These are phyloP conservation scores for Spea hammondii DNA, from an alignment of 2,797 vertebrate species.

Conservation along the genomic window DNA sequence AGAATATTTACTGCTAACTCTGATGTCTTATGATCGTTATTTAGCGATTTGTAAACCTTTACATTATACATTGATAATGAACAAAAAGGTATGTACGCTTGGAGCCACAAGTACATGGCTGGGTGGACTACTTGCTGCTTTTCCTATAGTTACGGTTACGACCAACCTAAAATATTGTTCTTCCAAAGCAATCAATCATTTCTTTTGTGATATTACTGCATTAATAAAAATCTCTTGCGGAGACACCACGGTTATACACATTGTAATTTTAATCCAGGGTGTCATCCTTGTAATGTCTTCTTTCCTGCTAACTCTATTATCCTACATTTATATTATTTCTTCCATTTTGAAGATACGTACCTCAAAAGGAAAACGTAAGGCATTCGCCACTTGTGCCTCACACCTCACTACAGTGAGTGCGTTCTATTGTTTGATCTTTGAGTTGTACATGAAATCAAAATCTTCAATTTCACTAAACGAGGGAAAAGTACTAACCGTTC, in stretches of 20 bases:
- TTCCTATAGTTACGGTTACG: slow-evolving; percentile 3
- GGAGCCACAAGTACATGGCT: slow-evolving; percentile 19
- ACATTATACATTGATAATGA: slow-evolving; percentile 55
- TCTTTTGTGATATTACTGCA: slow-evolving; percentile 33
- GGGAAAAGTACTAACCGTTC: slow-evolving; percentile 9
- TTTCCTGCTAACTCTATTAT: slow-evolving; percentile 18
- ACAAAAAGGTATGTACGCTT: slow-evolving; percentile 54
- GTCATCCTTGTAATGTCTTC: slow-evolving; percentile 25
- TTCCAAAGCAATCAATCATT: slow-evolving; percentile 17
- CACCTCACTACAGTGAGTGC: slow-evolving; percentile 20
- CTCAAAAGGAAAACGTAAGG: slow-evolving; percentile 18
- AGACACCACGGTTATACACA: slow-evolving; percentile 11
- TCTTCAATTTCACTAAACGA: slow-evolving; percentile 9
- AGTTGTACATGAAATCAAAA: slow-evolving; percentile 27
- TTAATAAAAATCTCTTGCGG: slow-evolving; percentile 16
- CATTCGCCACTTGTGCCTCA: slow-evolving; percentile 27
- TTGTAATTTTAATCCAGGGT: slow-evolving; percentile 17
- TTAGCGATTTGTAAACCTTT: slow-evolving; percentile 62
- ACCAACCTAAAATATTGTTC: slow-evolving; percentile 11
- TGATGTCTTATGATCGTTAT: slow-evolving; percentile 65
- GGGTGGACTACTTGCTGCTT: slow-evolving; percentile 18
- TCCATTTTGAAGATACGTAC: slow-evolving; percentile 22
- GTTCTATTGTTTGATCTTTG: slow-evolving; percentile 28
- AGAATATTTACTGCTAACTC: slow-evolving; percentile 66
- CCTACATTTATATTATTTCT: slow-evolving; percentile 22